These are phyloP conservation scores for Brachyhypopomus gauderio DNA, from an alignment of 2,113 vertebrate genomes.

Conservation along the genomic window DNA sequence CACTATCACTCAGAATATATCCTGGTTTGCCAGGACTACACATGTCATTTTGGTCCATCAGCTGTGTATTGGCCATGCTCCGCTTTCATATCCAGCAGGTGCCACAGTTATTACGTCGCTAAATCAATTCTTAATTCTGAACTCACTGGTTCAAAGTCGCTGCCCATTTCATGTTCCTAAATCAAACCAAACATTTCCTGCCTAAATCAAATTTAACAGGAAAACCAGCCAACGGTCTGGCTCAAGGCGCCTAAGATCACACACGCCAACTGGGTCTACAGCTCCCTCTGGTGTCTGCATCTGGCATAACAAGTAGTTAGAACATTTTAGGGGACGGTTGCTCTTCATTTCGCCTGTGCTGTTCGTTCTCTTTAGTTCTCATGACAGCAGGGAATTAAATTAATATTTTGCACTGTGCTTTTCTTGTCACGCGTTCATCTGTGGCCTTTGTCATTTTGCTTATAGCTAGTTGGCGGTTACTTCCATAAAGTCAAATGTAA, in stretches of 20 bases:
- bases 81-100: neutral
- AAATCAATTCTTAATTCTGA: neutral
- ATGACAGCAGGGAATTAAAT: too few relatives aligned
- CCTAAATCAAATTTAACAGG: neutral
- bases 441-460: too few relatives aligned
- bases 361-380: too few relatives aligned
- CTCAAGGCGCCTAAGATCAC: neutral
- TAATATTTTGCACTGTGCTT: neutral
- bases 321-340: neutral
- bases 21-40: neutral
- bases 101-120: conserved; percentile 2
- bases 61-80: too few relatives aligned
- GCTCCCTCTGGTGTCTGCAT: conserved; percentile 32
- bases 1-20: neutral
- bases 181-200: neutral
- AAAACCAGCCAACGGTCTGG: neutral
- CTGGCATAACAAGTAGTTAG: neutral
- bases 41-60: too few relatives aligned
- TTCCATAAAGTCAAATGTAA: too few relatives aligned
- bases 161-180: neutral
- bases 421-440: too few relatives aligned
- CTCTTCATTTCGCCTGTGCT: neutral
- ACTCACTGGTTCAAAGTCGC: neutral
- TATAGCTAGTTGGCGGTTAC: too few relatives aligned
- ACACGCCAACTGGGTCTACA: neutral